Base-by-base conservation (phyloP, 2,797 vertebrate genomes). In the Scarus forsteni region DNA sequence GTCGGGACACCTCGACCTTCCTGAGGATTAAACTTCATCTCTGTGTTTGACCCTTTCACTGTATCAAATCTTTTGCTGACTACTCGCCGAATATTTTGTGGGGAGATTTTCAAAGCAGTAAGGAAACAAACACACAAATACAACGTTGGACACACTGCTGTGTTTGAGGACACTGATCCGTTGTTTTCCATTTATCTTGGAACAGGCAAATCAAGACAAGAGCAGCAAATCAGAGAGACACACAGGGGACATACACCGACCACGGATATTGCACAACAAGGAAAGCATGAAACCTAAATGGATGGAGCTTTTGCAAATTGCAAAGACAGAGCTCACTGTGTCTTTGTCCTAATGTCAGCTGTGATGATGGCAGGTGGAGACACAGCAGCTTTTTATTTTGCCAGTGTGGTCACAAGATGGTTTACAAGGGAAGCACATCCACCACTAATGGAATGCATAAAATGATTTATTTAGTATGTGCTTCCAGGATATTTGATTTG, bases 401-500 rank as follows among this genome's bases (percentile, higher is more conserved):
- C 88, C 84, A 86, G 79, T 62, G 77, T 75, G 87, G 88, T 85
- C 89, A 85, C 86, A 88, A 79, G 82, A 85, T 80, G 88, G 90
- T 94, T 92, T 92, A 92, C 88, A 89, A 84, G 87, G 75, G 76
- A 88, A 86, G 85, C 88, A 92, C 89, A 94, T 92, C 83, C 89
- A 84, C 85, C 84, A 73, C 90, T 91, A 91, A 94, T 90, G 89
- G 92, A 92, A 94, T 92, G 91, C 92, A 92, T 89, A 92, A 93
- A 93, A 94, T 94, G 79, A 94, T 94, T 94, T 94, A 93, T 95
- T 95, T 94, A 94, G 89, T 89, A 79, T 79, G 77, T 88, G 89
- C 92, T 93, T 89, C 88, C 86, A 90, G 91, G 92, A 93, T 94
- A 93, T 94, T 94, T 94, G 92, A 93, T 91, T 93, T 93, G 93